Conservation (phyloP, 2,797 vertebrate species). For the Myotis planiceps region DNA sequence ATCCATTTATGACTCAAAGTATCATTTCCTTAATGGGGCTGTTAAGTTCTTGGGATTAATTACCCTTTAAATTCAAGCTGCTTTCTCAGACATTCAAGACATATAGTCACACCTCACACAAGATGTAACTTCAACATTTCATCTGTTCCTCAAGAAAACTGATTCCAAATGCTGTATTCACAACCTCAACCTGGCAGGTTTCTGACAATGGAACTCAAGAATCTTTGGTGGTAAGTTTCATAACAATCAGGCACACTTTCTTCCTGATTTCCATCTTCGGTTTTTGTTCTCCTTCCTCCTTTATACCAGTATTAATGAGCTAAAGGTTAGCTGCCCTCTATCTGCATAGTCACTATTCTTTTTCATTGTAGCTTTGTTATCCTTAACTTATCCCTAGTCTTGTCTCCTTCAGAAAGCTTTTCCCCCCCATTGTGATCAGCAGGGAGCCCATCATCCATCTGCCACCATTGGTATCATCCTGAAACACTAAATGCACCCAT, state of each 20-base stretch:
- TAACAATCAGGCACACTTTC: neutral
- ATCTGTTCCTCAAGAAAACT: neutral
- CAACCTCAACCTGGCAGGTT: neutral
- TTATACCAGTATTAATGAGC: neutral
- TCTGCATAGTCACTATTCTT: neutral
- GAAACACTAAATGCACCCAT: neutral
- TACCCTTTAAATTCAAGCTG: slow-evolving; percentile 52
- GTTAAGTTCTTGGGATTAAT: slow-evolving; percentile 67
- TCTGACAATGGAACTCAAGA: neutral
- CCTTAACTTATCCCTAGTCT: neutral
- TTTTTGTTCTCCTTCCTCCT: neutral
- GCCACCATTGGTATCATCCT: neutral
- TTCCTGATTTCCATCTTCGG: neutral
- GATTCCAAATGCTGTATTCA: neutral
- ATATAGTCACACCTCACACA: slow-evolving; percentile 29
- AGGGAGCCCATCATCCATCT: neutral
- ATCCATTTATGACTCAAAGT: slow-evolving; percentile 66
- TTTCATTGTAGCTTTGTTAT: neutral
- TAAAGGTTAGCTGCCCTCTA: neutral
- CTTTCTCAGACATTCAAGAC: slow-evolving; percentile 40
- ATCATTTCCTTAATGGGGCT: slow-evolving; percentile 59
- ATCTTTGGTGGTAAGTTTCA: neutral
- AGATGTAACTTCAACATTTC: neutral
- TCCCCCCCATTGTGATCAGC: neutral
- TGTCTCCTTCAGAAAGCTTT: neutral